Base-by-base conservation (phyloP, 2,113 vertebrate genomes). In the Progne subis region DNA sequence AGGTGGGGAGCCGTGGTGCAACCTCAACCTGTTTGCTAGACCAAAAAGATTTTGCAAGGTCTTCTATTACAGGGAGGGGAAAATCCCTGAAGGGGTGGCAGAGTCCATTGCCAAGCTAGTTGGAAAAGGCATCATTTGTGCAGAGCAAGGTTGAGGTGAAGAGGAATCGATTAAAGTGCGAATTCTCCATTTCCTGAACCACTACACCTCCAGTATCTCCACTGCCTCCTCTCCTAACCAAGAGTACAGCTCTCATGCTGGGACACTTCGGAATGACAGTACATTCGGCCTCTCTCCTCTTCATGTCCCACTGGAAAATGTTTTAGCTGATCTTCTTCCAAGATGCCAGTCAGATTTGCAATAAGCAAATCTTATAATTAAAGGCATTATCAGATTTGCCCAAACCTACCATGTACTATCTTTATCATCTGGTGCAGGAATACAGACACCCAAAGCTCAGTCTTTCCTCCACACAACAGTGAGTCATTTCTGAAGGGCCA, bases 401-500 rank as follows among this genome's bases (percentile, higher is more conserved):
- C 37, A 71, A 55, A 56, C 72, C 75, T 28, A 56, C 52, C 56
- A 44, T 0, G 0, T 52, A 7, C 76, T 69, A 9, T 81, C 79
- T 70, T 69, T 74, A 53, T 91, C 57, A 37, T 75, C 23, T 82
- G 55, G 10, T 55, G 21, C 14, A 75, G 75, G 78, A 83, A 39
- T 14, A 28, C 23, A 4, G n/a, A 34, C 52, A 68, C 24, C 37
- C 81, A 49, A 11, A 81, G 56, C 90, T 86, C 88, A n/a, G 55
- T 39, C 87, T 85, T 85, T n/a, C 72, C 79, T 90, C 82, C 63
- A 43, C 41, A 14, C 81, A 8, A 57, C 91, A 79, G 21, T 95
- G 95, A 96, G 74, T 93, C 95, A 97, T 76, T 93, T 92, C 37
- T 75, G 46, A 83, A 84, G 49, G 37, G 64, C 91, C 29, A 7